These are phyloP conservation scores for Poeciliopsis prolifica DNA, from an alignment of 2,113 vertebrate genomes.

Conservation along the genomic window DNA sequence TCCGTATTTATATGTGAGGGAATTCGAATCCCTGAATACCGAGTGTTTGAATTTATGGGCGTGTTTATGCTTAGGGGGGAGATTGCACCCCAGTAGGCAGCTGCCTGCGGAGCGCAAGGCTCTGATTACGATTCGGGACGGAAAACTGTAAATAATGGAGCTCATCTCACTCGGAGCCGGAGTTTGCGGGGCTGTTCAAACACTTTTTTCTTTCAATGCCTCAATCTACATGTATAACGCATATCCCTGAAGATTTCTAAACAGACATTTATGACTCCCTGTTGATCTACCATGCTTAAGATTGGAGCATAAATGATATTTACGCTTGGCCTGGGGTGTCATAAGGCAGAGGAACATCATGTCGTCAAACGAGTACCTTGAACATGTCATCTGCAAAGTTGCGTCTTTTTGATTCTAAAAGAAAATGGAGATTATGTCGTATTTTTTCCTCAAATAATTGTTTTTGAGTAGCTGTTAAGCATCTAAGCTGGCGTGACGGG, in stretches of 20 bases:
- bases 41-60: conserved; percentile 74
- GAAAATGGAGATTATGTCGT: no score
- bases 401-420: conserved; percentile 7
- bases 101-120: conserved; percentile 66
- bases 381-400: neutral
- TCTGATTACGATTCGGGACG: conserved; percentile 77
- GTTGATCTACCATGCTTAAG: conserved; percentile 53
- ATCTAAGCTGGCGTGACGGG: conserved; percentile 16
- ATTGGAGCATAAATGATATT: conserved; percentile 50
- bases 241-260: conserved; percentile 58
- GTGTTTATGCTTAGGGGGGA: conserved; percentile 70
- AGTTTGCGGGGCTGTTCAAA: conserved; percentile 52
- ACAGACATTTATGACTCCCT: conserved; percentile 52
- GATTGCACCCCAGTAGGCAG: conserved; percentile 74
- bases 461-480: conserved; percentile 5
- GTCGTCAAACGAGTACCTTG: conserved; percentile 9
- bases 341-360: conserved; percentile 13
- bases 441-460: neutral
- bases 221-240: conserved; percentile 48
- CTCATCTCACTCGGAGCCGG: conserved; percentile 52
- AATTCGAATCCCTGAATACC: conserved; percentile 69
- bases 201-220: conserved; percentile 47
- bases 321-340: conserved; percentile 27
- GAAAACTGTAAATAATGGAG: conserved; percentile 76
- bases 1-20: conserved; percentile 36